These are phyloP conservation scores for Brachirus orientalis DNA, from an alignment of 2,113 vertebrate genomes.

Conservation along the genomic window DNA sequence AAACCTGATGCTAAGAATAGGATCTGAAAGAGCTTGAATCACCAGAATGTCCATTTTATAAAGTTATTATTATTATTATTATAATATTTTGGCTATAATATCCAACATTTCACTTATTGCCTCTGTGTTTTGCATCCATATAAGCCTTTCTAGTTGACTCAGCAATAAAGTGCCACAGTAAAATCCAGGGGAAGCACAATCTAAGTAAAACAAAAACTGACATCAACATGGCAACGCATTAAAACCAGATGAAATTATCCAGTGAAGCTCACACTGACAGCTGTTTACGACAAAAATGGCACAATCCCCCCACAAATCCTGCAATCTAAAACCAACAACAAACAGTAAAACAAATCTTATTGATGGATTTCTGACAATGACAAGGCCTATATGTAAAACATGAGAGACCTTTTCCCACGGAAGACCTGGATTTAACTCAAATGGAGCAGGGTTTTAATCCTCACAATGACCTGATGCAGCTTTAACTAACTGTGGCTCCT, in stretches of 20 bases:
- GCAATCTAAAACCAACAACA: conserved; percentile 1
- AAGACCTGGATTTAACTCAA: conserved; percentile 48
- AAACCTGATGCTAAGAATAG: too few species aligned
- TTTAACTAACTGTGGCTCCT: background rate
- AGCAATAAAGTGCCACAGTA: conserved; percentile 76
- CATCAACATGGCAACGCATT: background rate
- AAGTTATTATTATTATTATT: background rate
- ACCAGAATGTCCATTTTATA: background rate
- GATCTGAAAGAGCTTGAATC: background rate
- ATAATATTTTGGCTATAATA: background rate
- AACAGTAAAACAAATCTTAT: too few species aligned
- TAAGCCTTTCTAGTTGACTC: background rate
- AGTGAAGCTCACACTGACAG: background rate
- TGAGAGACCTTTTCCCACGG: conserved; percentile 7
- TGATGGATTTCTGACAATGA: too few species aligned
- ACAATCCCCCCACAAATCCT: background rate
- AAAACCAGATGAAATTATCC: background rate
- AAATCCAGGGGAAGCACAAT: conserved; percentile 48
- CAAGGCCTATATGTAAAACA: background rate
- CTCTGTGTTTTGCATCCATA: conserved; percentile 33
- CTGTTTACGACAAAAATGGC: too few species aligned
- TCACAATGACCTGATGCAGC: background rate
- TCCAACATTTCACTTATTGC: conserved; percentile 31
- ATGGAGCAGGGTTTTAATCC: conserved; percentile 3
- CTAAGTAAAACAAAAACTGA: background rate